These are phyloP conservation scores for Pseudococcus longispinus DNA, from an alignment of 2,888 invertebrate species.

Conservation along the genomic window DNA sequence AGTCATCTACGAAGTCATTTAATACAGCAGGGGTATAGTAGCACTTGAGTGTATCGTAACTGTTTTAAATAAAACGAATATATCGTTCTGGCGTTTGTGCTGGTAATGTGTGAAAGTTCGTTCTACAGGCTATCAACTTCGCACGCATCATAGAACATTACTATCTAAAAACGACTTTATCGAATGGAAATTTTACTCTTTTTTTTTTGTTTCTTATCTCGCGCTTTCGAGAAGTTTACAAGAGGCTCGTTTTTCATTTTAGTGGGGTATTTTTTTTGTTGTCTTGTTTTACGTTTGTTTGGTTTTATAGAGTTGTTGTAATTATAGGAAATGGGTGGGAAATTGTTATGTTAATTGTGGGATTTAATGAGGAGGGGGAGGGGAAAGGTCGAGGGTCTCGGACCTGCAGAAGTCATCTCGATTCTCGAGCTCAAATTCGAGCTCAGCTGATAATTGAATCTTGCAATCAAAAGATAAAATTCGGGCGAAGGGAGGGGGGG, in stretches of 20 bases:
- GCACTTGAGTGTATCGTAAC: constrained; percentile 17
- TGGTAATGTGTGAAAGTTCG: constrained; percentile 34
- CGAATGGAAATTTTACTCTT: constrained; percentile 28
- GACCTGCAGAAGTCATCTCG: no score
- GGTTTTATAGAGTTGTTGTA: not conserved
- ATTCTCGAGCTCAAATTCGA: no score
- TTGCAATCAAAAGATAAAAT: no score
- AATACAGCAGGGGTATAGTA: not conserved
- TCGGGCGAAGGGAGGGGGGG: no score
- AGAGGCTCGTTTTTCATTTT: not conserved
- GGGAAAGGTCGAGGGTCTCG: no score
- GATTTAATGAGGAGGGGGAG: no score
- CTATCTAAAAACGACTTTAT: constrained; percentile 35
- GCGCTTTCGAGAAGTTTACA: constrained; percentile 5
- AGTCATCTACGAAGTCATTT: constrained; percentile 28
- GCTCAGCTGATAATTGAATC: no score
- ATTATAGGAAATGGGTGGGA: not conserved
- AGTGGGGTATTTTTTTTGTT: not conserved
- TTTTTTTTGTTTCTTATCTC: not conserved
- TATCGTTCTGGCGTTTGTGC: constrained; percentile 1
- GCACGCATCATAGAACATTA: constrained; percentile 40
- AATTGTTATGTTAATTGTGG: not conserved
- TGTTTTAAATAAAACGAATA: constrained; percentile 34
- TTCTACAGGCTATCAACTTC: constrained; percentile 44
- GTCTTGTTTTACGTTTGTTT: not conserved